These are phyloP conservation scores for Strix occidentalis DNA, from an alignment of 2,797 vertebrate species.

Conservation along the genomic window DNA sequence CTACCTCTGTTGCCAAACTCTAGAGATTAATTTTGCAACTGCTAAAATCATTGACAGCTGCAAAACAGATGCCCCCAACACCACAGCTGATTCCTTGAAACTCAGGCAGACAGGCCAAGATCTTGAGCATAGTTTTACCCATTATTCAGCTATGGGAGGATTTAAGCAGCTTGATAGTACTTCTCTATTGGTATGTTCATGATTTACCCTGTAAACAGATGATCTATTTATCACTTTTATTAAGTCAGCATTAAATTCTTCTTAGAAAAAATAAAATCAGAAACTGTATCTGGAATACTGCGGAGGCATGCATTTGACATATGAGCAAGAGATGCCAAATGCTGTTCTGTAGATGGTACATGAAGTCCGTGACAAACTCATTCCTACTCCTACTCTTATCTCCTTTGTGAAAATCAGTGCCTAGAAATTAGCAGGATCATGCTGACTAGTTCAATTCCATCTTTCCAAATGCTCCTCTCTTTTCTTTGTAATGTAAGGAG, in stretches of 20 bases:
- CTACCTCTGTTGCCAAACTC: not conserved
- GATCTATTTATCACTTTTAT: not conserved
- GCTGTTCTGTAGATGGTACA: not conserved
- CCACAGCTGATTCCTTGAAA: not conserved
- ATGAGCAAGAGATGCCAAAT: constrained; percentile 22
- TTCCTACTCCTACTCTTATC: not conserved
- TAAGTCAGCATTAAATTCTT: constrained; percentile 5
- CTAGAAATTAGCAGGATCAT: not conserved
- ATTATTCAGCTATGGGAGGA: not conserved
- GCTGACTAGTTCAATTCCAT: not conserved
- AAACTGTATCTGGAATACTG: not conserved
- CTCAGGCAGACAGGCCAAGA: not conserved
- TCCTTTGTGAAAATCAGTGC: not conserved
- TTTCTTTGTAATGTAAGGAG: not conserved
- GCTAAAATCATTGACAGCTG: not conserved
- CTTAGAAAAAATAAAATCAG: not conserved
- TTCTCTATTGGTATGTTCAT: not conserved
- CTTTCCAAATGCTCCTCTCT: not conserved
- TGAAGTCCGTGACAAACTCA: not conserved
- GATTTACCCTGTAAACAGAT: not conserved
- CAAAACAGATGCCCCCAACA: not conserved
- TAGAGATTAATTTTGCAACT: not conserved
- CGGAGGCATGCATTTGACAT: not conserved
- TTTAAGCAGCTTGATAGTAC: not conserved
- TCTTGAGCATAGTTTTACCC: not conserved